Base-by-base conservation (phyloP, 2,888 invertebrate genomes). In the Operophtera brumata region DNA sequence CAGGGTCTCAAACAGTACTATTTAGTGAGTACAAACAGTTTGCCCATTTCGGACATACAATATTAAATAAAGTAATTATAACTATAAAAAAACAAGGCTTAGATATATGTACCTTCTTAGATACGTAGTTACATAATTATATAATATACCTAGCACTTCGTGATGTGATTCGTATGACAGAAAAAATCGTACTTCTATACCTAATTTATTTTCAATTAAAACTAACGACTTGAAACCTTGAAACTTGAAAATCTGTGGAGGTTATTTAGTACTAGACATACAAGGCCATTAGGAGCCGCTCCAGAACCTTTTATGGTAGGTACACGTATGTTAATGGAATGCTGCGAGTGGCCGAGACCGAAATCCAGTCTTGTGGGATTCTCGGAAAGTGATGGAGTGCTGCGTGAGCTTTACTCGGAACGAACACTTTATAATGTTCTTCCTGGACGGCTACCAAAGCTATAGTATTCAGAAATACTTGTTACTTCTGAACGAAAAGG, bases 331-430 rank as follows among this genome's bases (percentile, higher is more conserved):
- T 53, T n/a, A 45, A 62, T 67, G 71, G 73, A 75, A 77, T 73
- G 71, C n/a, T n/a, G n/a, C n/a, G n/a, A n/a, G n/a, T n/a, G n/a
- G n/a, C 40, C 32, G 64, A 68, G 67, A 69, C 64, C 66, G 52
- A 78, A 78, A 78, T 73, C 77, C 73, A 71, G 77, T 76, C 67
- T 59, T 47, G 54, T 55, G 57, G 49, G 62, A 62, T 79, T 80
- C 80, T 74, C 51, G 65, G 80, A 80, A 78, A 49, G 30, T 30
- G 43, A 52, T 50, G 57, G 50, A 67, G 62, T 57, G 61, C 63
- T 62, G 56, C 58, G 44, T 26, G 46, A 61, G 47, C 60, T 57
- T 36, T 36, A 48, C 25, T 47, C 36, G 8, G 36, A 48, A 57
- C 45, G 45, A 44, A 48, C 47, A n/a, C 7, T 44, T 44, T 44